phyloP scores from a whole-genome alignment of 64 coral and sea anemone species.

The Montipora foliosa region DNA sequence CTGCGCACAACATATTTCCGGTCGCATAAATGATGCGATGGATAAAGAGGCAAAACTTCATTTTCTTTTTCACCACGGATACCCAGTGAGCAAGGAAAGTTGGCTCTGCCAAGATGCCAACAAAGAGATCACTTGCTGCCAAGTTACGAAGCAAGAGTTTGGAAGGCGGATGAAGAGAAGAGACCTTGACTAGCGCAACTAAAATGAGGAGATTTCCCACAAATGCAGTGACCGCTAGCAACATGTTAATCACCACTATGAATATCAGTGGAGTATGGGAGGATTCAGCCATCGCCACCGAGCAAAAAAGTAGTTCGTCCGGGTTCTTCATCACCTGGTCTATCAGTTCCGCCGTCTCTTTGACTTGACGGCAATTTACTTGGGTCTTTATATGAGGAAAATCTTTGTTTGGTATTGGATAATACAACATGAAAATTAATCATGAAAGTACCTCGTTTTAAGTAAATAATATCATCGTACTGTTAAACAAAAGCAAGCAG shows the following conservation, averaged over 20 bases:
- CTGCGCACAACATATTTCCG: too few species aligned
- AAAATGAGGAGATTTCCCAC: background rate
- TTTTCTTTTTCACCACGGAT: too few species aligned
- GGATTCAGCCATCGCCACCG: background rate
- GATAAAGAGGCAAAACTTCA: too few species aligned
- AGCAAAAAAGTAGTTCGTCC: background rate
- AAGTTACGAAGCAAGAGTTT: constrained; percentile 20
- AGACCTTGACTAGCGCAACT: background rate
- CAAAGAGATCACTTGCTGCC: background rate
- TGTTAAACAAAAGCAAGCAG: too few species aligned
- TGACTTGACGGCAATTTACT: too few species aligned
- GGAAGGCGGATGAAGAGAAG: background rate
- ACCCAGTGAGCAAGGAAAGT: background rate
- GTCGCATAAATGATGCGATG: too few species aligned
- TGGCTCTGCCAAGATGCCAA: background rate
- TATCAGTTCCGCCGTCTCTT: background rate
- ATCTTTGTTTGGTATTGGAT: too few species aligned
- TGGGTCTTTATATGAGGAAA: too few species aligned
- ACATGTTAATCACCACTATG: background rate
- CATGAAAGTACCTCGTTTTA: too few species aligned
- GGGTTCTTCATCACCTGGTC: background rate
- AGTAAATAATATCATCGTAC: too few species aligned
- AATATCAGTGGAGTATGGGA: background rate
- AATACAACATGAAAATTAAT: too few species aligned
- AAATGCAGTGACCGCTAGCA: constrained; percentile 24